phyloP scores from a whole-genome alignment of 1,140 invertebrate species.

The Conus ventricosus region DNA sequence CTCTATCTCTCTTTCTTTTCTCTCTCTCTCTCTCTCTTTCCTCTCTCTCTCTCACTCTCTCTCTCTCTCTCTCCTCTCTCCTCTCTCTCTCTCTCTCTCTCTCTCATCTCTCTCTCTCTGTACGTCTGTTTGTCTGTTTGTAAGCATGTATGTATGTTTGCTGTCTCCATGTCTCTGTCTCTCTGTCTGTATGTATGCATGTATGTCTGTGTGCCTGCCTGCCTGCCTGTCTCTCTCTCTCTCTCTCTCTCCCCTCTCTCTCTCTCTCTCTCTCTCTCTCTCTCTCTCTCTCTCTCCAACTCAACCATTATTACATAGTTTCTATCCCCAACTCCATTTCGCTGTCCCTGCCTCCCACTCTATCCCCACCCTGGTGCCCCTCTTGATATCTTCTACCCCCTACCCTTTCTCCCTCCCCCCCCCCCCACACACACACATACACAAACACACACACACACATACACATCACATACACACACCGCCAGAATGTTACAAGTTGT shows the following conservation, averaged over 20 bases:
- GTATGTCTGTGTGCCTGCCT: no score
- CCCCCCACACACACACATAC: neutral
- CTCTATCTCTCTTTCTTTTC: neutral
- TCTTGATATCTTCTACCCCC: no score
- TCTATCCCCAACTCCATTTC: neutral
- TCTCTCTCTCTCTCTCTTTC: no score
- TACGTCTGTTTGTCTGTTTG: neutral
- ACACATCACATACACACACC: no score
- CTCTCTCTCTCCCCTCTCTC: no score
- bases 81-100: neutral
- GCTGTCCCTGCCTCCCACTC: neutral
- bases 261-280: no score
- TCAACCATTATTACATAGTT: no score
- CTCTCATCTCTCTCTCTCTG: slow-evolving; percentile 15
- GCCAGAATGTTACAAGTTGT: no score
- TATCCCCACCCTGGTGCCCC: neutral
- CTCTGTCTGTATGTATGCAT: neutral
- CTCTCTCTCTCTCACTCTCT: slow-evolving; percentile 8
- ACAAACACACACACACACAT: no score
- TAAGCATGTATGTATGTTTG: no score
- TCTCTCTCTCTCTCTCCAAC: no score
- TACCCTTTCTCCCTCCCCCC: neutral
- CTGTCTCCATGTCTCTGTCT: neutral
- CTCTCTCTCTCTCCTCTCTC: neutral
- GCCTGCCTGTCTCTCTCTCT: no score